These are phyloP conservation scores for Apis cerana DNA, from an alignment of 1,140 invertebrate species.

Conservation along the genomic window DNA sequence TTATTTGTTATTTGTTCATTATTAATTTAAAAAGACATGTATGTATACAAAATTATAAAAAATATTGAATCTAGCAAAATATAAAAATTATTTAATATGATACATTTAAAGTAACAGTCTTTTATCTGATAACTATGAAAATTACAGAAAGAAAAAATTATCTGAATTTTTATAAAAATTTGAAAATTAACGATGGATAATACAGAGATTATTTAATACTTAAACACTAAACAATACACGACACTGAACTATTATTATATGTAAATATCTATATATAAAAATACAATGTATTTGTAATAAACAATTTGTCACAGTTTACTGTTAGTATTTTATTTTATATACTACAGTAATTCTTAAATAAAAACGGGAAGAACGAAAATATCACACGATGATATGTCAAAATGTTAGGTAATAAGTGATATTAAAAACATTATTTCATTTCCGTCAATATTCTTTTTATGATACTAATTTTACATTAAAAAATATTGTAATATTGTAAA, in stretches of 20 bases:
- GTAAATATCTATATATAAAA: slow-evolving; percentile 45
- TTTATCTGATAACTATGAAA: background rate
- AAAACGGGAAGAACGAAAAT: slow-evolving; percentile 11
- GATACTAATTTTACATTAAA: slow-evolving; percentile 21
- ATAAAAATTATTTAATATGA: slow-evolving; percentile 11
- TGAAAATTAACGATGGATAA: slow-evolving; percentile 38
- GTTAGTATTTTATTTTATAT: slow-evolving; percentile 20
- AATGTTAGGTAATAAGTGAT: slow-evolving; percentile 31
- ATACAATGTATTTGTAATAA: slow-evolving; percentile 35
- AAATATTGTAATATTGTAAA: slow-evolving; percentile 13
- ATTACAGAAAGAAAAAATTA: background rate
- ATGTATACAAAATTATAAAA: background rate
- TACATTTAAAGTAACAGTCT: slow-evolving; percentile 14
- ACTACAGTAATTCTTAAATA: background rate
- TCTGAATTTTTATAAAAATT: background rate
- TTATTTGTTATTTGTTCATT: slow-evolving; percentile 23
- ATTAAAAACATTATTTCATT: slow-evolving; percentile 8
- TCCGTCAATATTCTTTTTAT: slow-evolving; percentile 6
- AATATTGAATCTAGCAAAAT: slow-evolving; percentile 10
- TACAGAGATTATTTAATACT: slow-evolving; percentile 31
- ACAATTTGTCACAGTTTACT: slow-evolving; percentile 31
- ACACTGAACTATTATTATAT: slow-evolving; percentile 24
- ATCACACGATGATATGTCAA: slow-evolving; percentile 30
- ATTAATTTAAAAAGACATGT: slow-evolving; percentile 1
- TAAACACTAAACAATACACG: slow-evolving; percentile 32